Evolutionary conservation across 2,113 vertebrate species (phyloP), one percentile per base, ranked within the genome.

Genomic region (Phainopepla nitens): DNA sequence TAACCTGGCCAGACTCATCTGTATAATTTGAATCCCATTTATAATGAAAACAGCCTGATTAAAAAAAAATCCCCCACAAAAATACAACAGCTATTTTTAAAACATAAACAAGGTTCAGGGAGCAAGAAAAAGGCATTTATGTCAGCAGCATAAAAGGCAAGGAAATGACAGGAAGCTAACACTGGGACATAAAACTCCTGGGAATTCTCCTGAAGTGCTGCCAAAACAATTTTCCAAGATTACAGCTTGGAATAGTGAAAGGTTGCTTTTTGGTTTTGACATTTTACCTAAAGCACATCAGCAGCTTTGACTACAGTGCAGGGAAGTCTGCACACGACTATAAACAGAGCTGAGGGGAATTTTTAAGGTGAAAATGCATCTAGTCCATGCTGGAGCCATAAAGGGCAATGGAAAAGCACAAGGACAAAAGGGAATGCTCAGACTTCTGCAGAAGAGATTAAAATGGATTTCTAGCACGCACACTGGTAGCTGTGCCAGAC

Each of bases 401-500:
- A 70, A 90, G 70, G 61, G 54, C 57, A 72, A 35, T 33, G 87
- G 81, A 89, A 87, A 85, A 89, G 84, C 87, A 87, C 82, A 89
- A 91, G 92, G 93, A 77, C 87, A 90, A 83, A 90, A 77, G 58
- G 62, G 39, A 91, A 88, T 45, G 90, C 87, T 73, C 70, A 41
- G 66, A 2, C 53, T 92, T 5, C 73, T 69, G 84, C 90, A 91
- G 82, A 5, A 91, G 57, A 85, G 81, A 87, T 87, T 12, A 69
- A 73, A 91, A 90, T 86, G 93, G 78, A 94, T 96, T 93, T 95
- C 79, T 22, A 96, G 84, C 82, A 80, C 7, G 42, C 78, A 96
- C 61, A 21, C 91, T 17, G 7, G 35, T 22, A 45, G 50, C 87
- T 69, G 66, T 82, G 87, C 89, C 87, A 95, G 91, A 73, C 62